Conservation (phyloP, 2,797 vertebrate genomes). For the Poeciliopsis gracilis region DNA sequence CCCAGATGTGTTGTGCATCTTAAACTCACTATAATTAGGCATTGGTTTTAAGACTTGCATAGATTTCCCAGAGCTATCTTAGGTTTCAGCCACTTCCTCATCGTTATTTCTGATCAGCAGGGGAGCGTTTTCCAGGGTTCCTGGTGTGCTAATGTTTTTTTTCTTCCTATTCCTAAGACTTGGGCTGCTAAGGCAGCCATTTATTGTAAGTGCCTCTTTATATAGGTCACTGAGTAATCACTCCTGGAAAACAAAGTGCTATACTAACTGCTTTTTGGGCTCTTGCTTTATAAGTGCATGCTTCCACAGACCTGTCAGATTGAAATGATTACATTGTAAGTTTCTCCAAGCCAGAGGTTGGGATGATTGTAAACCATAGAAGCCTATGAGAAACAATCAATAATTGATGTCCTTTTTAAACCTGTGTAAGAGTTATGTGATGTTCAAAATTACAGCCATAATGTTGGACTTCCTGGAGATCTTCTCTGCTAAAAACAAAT, state of each 20-base stretch:
- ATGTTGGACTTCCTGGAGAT: background rate
- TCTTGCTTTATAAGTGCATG: slow-evolving; percentile 5
- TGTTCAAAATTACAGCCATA: background rate
- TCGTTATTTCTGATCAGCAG: slow-evolving; percentile 52
- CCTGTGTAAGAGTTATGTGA: background rate
- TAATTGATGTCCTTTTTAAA: background rate
- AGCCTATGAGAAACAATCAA: background rate
- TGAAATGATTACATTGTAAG: background rate
- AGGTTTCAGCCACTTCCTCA: slow-evolving; percentile 35
- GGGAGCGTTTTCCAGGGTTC: slow-evolving; percentile 42
- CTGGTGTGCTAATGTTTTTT: slow-evolving; percentile 29
- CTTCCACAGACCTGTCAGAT: slow-evolving; percentile 11
- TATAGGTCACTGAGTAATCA: slow-evolving; percentile 45
- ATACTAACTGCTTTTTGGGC: slow-evolving; percentile 12
- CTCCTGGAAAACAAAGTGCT: slow-evolving; percentile 33
- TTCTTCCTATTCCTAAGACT: slow-evolving; percentile 33
- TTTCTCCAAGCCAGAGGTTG: background rate
- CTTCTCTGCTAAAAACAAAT: background rate
- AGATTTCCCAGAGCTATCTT: slow-evolving; percentile 43
- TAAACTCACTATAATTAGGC: slow-evolving; percentile 58
- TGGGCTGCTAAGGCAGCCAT: slow-evolving; percentile 26
- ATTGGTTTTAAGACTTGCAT: slow-evolving; percentile 55
- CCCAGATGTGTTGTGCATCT: slow-evolving; percentile 43
- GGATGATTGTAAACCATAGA: background rate
- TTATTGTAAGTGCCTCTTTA: slow-evolving; percentile 44